Base-by-base conservation (phyloP, 2,888 invertebrate species). In the Athetis lepigone region DNA sequence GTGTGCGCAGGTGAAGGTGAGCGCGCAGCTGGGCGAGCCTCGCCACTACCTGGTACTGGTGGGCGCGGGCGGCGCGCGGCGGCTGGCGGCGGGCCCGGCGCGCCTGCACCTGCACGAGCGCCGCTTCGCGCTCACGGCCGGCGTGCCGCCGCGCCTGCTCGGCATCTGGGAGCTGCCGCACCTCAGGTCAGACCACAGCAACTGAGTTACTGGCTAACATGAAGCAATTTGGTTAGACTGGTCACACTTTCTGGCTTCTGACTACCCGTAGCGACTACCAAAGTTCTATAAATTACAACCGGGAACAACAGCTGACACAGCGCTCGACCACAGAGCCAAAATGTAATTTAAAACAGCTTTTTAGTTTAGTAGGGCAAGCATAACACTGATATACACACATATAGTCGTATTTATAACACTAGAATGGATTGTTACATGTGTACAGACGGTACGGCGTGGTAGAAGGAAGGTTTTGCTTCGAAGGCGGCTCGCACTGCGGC, bases 381-480 rank as follows among this genome's bases (percentile, higher is more conserved):
- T n/a, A n/a, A n/a, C n/a, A n/a, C n/a, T n/a, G n/a, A n/a, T n/a
- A n/a, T n/a, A n/a, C n/a, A n/a, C n/a, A n/a, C n/a, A n/a, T n/a
- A n/a, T n/a, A n/a, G n/a, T n/a, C n/a, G n/a, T n/a, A n/a, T n/a
- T n/a, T n/a, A n/a, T n/a, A n/a, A n/a, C n/a, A n/a, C n/a, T n/a
- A n/a, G n/a, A n/a, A n/a, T n/a, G n/a, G n/a, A 33, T 33, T 33
- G 11, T 33, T 33, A 0, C 43, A 40, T 37, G 23, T 25, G n/a
- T 47, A 25, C 81, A 96, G 98, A 77, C 96, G 98, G 50, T 98
- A 98, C 89, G 98, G 98, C 4, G 97, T 98, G 33, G 97, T 98
- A 49, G 98, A 98, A 72, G 97, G 97, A 16, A 95, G 97, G 63
- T 98, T 98, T 88, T 98, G 98, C 88, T 98, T 98, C 91, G 98